These are phyloP conservation scores for Cavia aperea DNA, from an alignment of 2,113 vertebrate genomes.

Conservation along the genomic window DNA sequence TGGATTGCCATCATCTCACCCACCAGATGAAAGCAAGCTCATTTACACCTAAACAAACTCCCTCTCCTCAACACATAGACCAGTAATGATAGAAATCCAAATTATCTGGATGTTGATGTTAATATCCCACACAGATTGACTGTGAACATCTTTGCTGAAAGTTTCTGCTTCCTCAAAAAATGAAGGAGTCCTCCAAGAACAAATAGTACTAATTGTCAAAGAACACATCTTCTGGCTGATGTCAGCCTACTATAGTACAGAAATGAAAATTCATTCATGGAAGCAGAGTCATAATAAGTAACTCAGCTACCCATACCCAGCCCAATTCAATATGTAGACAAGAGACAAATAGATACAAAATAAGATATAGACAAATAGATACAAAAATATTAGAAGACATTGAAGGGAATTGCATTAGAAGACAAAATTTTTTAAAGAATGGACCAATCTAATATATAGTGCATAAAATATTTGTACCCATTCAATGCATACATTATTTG, in stretches of 20 bases:
- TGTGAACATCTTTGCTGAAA: slow-evolving; percentile 13
- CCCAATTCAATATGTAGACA: not conserved
- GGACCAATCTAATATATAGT: not conserved
- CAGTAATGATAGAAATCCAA: not conserved
- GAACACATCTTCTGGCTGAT: slow-evolving; percentile 5
- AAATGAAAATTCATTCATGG: slow-evolving; percentile 43
- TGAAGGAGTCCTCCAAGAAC: not conserved
- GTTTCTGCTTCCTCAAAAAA: slow-evolving; percentile 5
- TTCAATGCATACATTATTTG: not conserved
- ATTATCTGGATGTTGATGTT: not conserved
- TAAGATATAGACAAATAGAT: not conserved
- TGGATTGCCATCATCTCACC: not conserved
- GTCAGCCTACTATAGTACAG: not conserved
- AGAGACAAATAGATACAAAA: not conserved
- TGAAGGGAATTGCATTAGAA: not conserved
- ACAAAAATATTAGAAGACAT: not conserved
- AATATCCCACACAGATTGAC: slow-evolving; percentile 3
- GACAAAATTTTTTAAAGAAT: not conserved
- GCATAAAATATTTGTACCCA: not conserved
- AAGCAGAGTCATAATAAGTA: not conserved
- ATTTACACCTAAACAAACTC: slow-evolving; percentile 7
- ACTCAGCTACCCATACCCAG: not conserved
- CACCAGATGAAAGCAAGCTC: slow-evolving; percentile 28
- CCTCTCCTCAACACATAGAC: not conserved
- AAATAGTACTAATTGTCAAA: slow-evolving; percentile 19